Evolutionary conservation across 1,140 invertebrate genomes (phyloP).

Genomic region (Nasonia giraulti): DNA sequence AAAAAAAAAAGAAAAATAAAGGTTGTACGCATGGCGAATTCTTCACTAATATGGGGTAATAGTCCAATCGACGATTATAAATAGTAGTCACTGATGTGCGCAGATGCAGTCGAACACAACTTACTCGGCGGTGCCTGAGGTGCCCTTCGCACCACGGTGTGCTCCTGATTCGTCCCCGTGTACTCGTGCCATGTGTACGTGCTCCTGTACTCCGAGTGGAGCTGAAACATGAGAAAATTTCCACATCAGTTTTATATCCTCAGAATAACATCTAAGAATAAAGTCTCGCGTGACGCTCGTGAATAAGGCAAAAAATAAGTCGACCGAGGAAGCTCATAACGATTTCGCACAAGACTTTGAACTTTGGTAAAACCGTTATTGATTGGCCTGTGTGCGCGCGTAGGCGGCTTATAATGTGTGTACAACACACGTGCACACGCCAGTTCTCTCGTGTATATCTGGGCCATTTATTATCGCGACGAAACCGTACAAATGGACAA

Average conservation of each 20-base stretch:
- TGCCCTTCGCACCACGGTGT: conserved; percentile 79
- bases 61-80: background rate
- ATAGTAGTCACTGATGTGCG: background rate
- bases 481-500: conserved; percentile 29
- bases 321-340: background rate
- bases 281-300: background rate
- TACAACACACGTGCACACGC: background rate
- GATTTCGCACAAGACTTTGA: background rate
- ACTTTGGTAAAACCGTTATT: background rate
- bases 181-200: conserved; percentile 95
- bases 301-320: background rate
- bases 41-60: background rate
- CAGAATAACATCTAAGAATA: background rate
- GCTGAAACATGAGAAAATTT: conserved; percentile 71
- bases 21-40: background rate
- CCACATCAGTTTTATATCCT: background rate
- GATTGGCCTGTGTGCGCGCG: background rate
- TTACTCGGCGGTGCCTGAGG: conserved; percentile 76
- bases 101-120: conserved; percentile 51
- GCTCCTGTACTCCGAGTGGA: conserved; percentile 93
- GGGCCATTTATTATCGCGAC: conserved; percentile 12
- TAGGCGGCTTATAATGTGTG: background rate
- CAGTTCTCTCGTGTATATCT: background rate
- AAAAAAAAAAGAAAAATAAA: background rate
- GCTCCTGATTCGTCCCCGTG: conserved; percentile 76